Conservation (phyloP, 2,113 vertebrate species). For the Diadophis punctatus region DNA sequence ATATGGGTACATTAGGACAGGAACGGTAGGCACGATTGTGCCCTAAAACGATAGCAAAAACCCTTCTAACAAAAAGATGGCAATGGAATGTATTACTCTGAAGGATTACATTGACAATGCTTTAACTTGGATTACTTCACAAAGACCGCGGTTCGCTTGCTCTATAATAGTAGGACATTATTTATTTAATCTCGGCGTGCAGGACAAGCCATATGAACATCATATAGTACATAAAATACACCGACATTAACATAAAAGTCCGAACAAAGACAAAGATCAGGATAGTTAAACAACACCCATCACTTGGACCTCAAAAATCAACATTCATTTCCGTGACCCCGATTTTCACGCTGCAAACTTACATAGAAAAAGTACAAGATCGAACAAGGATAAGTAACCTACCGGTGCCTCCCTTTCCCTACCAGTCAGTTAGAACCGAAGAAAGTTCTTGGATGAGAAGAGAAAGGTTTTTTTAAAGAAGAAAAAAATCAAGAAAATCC, state of each 20-base stretch:
- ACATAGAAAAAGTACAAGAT: background rate
- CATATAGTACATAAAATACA: background rate
- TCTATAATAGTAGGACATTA: background rate
- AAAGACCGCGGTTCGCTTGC: background rate
- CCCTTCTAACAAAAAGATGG: background rate
- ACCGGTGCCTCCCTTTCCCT: background rate
- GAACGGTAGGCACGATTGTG: too few species aligned
- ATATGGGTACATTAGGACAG: too few species aligned
- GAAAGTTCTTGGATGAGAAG: background rate
- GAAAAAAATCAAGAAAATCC: background rate
- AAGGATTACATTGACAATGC: background rate
- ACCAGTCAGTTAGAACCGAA: background rate
- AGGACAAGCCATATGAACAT: background rate
- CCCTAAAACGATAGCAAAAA: background rate
- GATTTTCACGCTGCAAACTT: background rate
- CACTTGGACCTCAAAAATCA: background rate
- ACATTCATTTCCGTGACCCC: background rate
- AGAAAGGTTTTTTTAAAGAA: too few species aligned
- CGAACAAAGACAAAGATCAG: background rate
- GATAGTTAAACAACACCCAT: background rate
- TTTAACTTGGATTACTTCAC: background rate
- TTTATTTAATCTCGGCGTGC: background rate
- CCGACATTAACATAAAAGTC: background rate
- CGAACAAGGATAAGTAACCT: background rate
- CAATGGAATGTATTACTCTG: background rate